phyloP scores from a whole-genome alignment of 2,888 invertebrate genomes.

The Eupsilia transversa region DNA sequence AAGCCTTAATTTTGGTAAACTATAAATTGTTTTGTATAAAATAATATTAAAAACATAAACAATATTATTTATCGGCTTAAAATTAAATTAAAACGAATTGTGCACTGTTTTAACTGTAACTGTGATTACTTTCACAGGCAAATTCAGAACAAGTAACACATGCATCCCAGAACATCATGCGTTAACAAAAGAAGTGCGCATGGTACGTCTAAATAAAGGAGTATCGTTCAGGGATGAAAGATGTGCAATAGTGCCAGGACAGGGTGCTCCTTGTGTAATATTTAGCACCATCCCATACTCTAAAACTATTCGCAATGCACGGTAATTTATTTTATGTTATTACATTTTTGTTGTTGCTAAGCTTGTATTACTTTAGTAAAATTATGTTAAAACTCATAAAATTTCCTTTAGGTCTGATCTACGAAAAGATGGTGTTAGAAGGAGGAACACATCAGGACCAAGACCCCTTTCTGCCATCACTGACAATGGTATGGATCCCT shows the following conservation, averaged over 20 bases:
- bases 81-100: conserved; percentile 8
- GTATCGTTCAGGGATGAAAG: conserved; percentile 95
- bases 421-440: conserved; percentile 93
- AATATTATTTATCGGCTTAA: conserved; percentile 11
- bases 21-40: conserved; percentile 12
- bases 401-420: conserved; percentile 87
- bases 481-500: conserved; percentile 96
- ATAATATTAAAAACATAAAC: conserved; percentile 6
- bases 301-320: conserved; percentile 91
- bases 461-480: conserved; percentile 95
- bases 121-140: conserved; percentile 73
- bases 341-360: background rate
- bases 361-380: background rate
- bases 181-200: conserved; percentile 90
- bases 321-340: conserved; percentile 82
- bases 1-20: conserved; percentile 92
- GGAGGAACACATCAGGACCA: conserved; percentile 95
- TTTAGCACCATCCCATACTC: conserved; percentile 97
- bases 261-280: conserved; percentile 95
- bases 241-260: conserved; percentile 94
- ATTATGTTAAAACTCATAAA: background rate
- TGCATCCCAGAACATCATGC: conserved; percentile 90
- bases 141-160: conserved; percentile 88
- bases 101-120: conserved; percentile 28
- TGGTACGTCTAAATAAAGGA: conserved; percentile 91